phyloP scores from a whole-genome alignment of 2,797 vertebrate species.

The Nyctibius grandis region DNA sequence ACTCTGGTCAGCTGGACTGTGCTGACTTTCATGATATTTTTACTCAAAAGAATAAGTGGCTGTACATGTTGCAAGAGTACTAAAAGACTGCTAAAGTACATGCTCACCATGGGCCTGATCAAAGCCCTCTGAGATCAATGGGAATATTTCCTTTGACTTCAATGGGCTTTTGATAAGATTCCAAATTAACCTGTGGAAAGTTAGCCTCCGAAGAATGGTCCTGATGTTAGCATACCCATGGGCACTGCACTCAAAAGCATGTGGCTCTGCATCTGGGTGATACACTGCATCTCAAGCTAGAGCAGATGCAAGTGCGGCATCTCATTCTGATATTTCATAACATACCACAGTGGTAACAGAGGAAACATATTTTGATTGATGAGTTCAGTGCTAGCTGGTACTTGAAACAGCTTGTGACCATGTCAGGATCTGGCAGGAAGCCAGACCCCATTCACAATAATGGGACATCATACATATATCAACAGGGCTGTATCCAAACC shows the following conservation, averaged over 20 bases:
- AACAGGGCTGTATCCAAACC: constrained; percentile 32
- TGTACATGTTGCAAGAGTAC: constrained; percentile 22
- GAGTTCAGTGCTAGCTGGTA: not conserved
- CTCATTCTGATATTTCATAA: not conserved
- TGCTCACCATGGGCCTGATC: constrained; percentile 33
- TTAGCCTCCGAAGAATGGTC: not conserved
- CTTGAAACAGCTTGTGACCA: constrained; percentile 31
- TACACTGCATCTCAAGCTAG: fast-evolving
- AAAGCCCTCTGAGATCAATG: constrained; percentile 58
- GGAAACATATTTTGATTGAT: constrained; percentile 38
- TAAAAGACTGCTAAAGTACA: constrained; percentile 50
- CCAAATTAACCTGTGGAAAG: constrained; percentile 33
- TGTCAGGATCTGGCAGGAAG: constrained; percentile 30
- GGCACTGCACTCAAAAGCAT: not conserved
- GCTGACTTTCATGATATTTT: not conserved
- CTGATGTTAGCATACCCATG: not conserved
- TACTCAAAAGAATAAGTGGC: not conserved
- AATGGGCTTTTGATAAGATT: constrained; percentile 39
- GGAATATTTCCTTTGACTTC: constrained; percentile 59
- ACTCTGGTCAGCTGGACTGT: not conserved
- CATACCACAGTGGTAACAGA: not conserved
- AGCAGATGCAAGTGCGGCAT: not conserved
- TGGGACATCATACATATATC: constrained; percentile 30
- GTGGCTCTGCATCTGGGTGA: not conserved
- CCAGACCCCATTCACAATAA: constrained; percentile 47